Percentiles rank a stretch among this genome's conserved stretches.
phyloP scores from a whole-genome alignment of 2,888 invertebrate genomes.

The Schizaphis graminum region DNA sequence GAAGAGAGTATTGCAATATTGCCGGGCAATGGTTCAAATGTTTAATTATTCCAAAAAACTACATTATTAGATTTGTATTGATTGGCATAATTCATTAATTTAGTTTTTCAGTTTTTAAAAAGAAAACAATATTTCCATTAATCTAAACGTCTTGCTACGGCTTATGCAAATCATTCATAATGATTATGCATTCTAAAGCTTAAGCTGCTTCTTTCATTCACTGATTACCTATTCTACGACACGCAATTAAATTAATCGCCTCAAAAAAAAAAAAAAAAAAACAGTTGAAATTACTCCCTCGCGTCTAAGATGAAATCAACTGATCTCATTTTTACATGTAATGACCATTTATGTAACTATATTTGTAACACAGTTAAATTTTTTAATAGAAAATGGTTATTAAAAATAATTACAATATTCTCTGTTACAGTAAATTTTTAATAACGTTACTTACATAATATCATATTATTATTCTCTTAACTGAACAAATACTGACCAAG shows the following conservation, averaged over 20 bases:
- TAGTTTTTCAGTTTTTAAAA: background rate
- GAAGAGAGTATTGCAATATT: background rate
- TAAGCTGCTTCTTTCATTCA: background rate
- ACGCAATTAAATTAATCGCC: background rate
- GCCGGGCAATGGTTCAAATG: too few species aligned
- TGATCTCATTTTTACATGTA: background rate
- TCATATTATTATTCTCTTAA: background rate
- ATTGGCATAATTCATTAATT: background rate
- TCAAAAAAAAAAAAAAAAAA: background rate
- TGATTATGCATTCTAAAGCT: background rate
- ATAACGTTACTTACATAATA: background rate
- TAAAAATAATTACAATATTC: background rate
- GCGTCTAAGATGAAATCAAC: background rate
- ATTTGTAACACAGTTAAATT: background rate
- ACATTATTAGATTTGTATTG: background rate
- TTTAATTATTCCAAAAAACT: background rate
- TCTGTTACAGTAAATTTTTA: background rate
- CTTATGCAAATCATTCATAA: background rate
- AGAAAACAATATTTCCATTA: slow-evolving; percentile 5
- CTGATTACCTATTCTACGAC: background rate
- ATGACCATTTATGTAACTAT: background rate
- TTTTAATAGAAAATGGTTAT: background rate
- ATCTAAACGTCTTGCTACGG: background rate
- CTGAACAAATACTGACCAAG: background rate
- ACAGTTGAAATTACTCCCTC: background rate